Evolutionary conservation across 2,113 vertebrate genomes (phyloP).

Genomic region (Coreoperca whiteheadi): DNA sequence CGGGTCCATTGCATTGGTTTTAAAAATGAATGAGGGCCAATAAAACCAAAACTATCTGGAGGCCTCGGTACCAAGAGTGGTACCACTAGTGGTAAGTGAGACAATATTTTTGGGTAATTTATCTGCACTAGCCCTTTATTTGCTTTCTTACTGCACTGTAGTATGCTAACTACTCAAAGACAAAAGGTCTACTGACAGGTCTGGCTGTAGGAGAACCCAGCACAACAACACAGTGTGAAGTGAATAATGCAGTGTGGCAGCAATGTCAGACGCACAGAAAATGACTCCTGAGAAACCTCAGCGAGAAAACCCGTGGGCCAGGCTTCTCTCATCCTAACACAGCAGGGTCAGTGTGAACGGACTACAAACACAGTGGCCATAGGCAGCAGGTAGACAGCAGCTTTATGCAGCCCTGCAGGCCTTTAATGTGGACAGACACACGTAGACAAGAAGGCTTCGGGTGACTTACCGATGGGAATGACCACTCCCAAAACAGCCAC

Average conservation of each 20-base stretch:
- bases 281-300: constrained; percentile 49
- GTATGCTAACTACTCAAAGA: constrained; percentile 1
- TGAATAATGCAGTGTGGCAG: constrained; percentile 64
- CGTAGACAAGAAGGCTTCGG: constrained; percentile 25
- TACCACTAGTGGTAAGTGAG: neutral
- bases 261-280: constrained; percentile 60
- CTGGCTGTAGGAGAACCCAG: constrained; percentile 47
- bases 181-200: constrained; percentile 18
- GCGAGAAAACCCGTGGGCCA: constrained; percentile 38
- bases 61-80: no score
- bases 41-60: neutral
- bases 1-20: neutral
- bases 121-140: neutral
- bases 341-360: constrained; percentile 45
- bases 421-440: constrained; percentile 39
- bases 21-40: neutral
- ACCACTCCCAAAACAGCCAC: constrained; percentile 93
- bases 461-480: constrained; percentile 93
- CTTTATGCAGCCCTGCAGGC: constrained; percentile 10
- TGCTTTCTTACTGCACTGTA: neutral
- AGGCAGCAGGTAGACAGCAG: constrained; percentile 45
- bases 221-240: constrained; percentile 54
- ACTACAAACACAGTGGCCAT: constrained; percentile 41
- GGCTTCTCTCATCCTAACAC: constrained; percentile 52
- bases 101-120: neutral